These are phyloP conservation scores for Acrobasis repandana DNA, from an alignment of 2,888 invertebrate genomes.

Conservation along the genomic window DNA sequence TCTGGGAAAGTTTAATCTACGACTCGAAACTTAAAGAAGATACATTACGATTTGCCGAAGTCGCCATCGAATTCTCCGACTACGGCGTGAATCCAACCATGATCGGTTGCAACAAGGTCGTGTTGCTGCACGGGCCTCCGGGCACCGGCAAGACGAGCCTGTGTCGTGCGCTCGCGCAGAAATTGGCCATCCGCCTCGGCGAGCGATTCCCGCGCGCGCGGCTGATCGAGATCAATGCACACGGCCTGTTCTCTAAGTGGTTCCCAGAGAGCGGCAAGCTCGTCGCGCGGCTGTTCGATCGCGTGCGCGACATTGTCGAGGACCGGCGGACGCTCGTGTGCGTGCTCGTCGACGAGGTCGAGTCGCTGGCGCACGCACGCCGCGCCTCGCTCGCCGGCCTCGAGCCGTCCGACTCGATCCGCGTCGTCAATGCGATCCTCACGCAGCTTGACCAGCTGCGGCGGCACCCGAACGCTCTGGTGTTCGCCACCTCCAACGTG, in stretches of 20 bases:
- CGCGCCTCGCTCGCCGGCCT: conserved; percentile 86
- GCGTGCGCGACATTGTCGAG: conserved; percentile 90
- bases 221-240: conserved; percentile 97
- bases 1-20: conserved; percentile 93
- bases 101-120: conserved; percentile 95
- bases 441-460: conserved; percentile 96
- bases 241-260: conserved; percentile 99
- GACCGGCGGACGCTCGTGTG: conserved; percentile 91
- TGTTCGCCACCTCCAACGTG: conserved; percentile 97
- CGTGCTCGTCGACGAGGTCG: conserved; percentile 96
- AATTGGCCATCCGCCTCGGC: conserved; percentile 88
- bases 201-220: conserved; percentile 49
- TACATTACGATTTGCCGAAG: conserved; percentile 89
- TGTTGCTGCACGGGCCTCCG: conserved; percentile 93
- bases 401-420: conserved; percentile 97
- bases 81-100: conserved; percentile 90
- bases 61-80: conserved; percentile 93
- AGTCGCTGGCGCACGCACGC: conserved; percentile 95
- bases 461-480: conserved; percentile 93
- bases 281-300: conserved; percentile 95
- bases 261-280: conserved; percentile 99
- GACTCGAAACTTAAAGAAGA: conserved; percentile 70
- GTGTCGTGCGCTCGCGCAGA: conserved; percentile 97
- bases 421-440: conserved; percentile 97
- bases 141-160: conserved; percentile 98